Conservation (phyloP, 2,113 vertebrate genomes). For the Marmota monax region DNA sequence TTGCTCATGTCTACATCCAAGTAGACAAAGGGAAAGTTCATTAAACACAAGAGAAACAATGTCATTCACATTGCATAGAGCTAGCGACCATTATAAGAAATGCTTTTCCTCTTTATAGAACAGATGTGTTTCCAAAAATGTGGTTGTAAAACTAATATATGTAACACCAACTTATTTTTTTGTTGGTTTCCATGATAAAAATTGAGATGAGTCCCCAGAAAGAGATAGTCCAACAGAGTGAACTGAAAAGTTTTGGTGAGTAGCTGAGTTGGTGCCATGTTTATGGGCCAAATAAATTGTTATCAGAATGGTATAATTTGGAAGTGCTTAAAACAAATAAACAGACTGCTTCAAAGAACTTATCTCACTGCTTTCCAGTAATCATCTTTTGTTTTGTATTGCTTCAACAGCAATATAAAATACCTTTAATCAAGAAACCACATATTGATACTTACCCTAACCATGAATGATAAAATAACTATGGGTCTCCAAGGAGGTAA, state of each 20-base stretch:
- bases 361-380: not conserved
- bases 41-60: conserved; percentile 61
- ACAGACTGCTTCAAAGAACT: not conserved
- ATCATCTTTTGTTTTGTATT: not conserved
- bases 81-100: conserved; percentile 12
- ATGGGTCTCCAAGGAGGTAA: not conserved
- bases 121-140: conserved; percentile 64
- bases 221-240: conserved; percentile 24
- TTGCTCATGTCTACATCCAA: conserved; percentile 30
- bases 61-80: conserved; percentile 37
- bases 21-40: conserved; percentile 50
- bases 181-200: conserved; percentile 59
- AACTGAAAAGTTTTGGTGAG: conserved; percentile 33
- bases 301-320: not conserved
- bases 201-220: conserved; percentile 10
- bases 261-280: not conserved
- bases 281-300: conserved; percentile 8
- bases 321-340: not conserved
- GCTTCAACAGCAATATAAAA: conserved; percentile 8
- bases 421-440: not conserved
- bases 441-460: not conserved
- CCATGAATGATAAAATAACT: not conserved
- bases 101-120: conserved; percentile 36
- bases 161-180: conserved; percentile 57
- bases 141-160: conserved; percentile 62